These are phyloP conservation scores for Triplophysa dalaica DNA, from an alignment of 2,113 vertebrate species.

Conservation along the genomic window DNA sequence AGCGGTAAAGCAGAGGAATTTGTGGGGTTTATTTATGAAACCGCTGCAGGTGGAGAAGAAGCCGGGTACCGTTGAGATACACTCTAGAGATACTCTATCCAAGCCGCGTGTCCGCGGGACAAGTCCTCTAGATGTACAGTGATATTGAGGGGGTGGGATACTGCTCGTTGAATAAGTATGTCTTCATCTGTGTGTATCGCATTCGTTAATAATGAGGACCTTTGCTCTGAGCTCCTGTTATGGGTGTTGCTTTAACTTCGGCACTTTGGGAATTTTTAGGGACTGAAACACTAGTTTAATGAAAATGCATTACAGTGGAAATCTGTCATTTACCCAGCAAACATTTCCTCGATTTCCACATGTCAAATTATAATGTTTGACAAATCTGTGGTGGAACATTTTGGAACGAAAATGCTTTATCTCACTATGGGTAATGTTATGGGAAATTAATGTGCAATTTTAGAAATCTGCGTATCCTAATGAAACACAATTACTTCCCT, in stretches of 20 bases:
- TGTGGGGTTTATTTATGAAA: constrained; percentile 57
- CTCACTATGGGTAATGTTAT: not conserved
- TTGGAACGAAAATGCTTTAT: no score
- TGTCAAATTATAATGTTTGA: not conserved
- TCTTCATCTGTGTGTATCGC: not conserved
- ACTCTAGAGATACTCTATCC: constrained; percentile 38
- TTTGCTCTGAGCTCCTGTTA: no score
- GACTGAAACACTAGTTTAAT: no score
- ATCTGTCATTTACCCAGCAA: no score
- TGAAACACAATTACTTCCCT: no score
- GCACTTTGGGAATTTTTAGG: not conserved
- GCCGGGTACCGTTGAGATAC: constrained; percentile 21
- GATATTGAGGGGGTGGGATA: constrained; percentile 43
- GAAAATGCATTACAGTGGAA: no score
- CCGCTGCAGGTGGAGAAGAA: constrained; percentile 56
- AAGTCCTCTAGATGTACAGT: constrained; percentile 32
- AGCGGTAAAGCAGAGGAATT: constrained; percentile 20
- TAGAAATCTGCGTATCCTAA: not conserved
- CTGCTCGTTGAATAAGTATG: constrained; percentile 12
- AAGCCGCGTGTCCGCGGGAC: constrained; percentile 35
- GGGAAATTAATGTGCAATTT: not conserved
- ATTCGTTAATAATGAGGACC: constrained; percentile 36
- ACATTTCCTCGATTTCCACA: no score
- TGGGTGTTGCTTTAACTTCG: no score
- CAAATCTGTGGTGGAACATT: not conserved